Evolutionary conservation across 2,888 invertebrate genomes (phyloP), one percentile per base, ranked within the genome.

Genomic region (Lycophotia porphyrea): DNA sequence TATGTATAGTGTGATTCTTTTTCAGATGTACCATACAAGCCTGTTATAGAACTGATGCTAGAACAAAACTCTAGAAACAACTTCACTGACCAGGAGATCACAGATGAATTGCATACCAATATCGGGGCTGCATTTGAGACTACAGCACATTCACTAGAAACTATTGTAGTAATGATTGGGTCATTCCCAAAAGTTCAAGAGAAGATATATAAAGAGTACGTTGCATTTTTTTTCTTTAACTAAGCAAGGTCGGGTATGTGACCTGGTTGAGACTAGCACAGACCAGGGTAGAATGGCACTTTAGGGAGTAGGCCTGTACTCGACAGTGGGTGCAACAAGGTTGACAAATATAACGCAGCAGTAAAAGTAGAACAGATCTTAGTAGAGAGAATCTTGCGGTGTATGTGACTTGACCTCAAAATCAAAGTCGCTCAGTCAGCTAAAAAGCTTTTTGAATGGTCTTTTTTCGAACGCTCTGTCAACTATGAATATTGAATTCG

Each of bases 151-250:
- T 71, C 71, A 11, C 24, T 71, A 18, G 11, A 31, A 31, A 18
- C 7, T 24, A n/a, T 49, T 49, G 31, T 71, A 5, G 39, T 71
- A 1, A 24, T 71, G 49, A 71, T 71, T 18, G 71, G 71, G 52
- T 71, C 71, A 71, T 71, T 18, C 39, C 72, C 72, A 31, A 49
- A 71, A 49, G 72, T 71, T 71, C 71, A 71, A 71, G 39, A 49
- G 24, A 49, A 49, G 49, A 49, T 49, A 0, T 49, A 49, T 49
- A 9, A 49, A 49, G 49, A 49, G 66, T 66, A 47, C 0, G 66
- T 66, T 47, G 66, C 3, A 31, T n/a, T 27, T 42, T 27, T 65
- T 47, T 49, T 49, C 11, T 34, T n/a, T 8, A 15, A 2, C 15
- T 47, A 24, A 44, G 24, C 0, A 21, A 66, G 13, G 31, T 15